Evolutionary conservation across 2,113 vertebrate genomes (phyloP).

Genomic region (Mesoclemmys tuberculata): DNA sequence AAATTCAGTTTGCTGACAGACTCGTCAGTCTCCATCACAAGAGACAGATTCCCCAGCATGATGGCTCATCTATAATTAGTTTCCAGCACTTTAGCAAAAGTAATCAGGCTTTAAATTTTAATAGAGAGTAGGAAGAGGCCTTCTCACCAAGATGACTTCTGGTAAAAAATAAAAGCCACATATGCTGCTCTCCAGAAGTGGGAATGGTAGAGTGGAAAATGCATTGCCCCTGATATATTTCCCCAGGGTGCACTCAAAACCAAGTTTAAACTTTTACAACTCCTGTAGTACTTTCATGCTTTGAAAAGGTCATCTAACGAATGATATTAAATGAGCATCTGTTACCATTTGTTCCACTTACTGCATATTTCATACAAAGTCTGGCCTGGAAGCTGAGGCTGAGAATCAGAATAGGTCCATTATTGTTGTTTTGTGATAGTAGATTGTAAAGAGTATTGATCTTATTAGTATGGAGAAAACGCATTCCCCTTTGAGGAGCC

Average conservation of each 20-base stretch:
- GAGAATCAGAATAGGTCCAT: background rate
- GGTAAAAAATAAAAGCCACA: background rate
- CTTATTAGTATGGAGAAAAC: background rate
- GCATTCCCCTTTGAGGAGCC: background rate
- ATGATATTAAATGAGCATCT: background rate
- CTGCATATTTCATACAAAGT: background rate
- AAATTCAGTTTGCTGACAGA: background rate
- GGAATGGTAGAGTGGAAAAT: background rate
- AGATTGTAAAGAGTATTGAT: background rate
- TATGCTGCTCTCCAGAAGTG: background rate
- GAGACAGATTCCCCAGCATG: background rate
- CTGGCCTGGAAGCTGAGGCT: too few relatives aligned
- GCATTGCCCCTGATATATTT: background rate
- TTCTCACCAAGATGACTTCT: background rate
- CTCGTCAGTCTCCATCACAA: background rate
- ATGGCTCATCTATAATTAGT: background rate
- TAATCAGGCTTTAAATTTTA: conserved; percentile 20
- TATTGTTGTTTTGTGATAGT: background rate
- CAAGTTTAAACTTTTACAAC: background rate
- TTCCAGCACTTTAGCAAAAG: background rate
- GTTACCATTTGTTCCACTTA: background rate
- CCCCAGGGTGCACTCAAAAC: background rate
- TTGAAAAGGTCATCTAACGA: background rate
- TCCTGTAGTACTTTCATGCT: background rate
- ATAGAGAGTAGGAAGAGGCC: background rate